Evolutionary conservation across 1,140 invertebrate species (phyloP).

Genomic region (Nasonia giraulti): DNA sequence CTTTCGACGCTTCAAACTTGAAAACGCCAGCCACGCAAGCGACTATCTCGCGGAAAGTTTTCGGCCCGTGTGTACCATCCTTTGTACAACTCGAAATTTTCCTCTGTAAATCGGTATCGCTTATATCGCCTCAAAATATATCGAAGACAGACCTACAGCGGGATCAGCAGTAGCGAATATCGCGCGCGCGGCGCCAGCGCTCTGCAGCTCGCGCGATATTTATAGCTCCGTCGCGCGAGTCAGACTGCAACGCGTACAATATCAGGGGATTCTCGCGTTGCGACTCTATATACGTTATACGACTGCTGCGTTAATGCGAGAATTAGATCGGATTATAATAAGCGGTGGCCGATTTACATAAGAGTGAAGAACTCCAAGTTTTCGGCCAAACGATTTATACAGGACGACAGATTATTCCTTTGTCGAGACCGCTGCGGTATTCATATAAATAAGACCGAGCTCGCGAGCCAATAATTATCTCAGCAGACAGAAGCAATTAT

Average conservation of each 20-base stretch:
- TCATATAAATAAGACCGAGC: not conserved
- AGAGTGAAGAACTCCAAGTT: no score
- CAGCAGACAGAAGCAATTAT: not conserved
- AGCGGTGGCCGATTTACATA: no score
- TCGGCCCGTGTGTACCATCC: not conserved
- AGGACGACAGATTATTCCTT: not conserved
- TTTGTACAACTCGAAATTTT: no score
- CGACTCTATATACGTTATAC: not conserved
- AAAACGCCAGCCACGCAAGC: constrained; percentile 1
- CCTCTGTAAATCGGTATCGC: no score
- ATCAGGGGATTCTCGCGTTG: constrained; percentile 16
- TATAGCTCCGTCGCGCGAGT: constrained; percentile 7
- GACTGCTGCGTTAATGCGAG: not conserved
- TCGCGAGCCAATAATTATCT: constrained; percentile 1
- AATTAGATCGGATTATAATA: no score
- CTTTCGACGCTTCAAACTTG: constrained; percentile 7
- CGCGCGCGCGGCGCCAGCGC: not conserved
- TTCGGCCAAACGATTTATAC: no score
- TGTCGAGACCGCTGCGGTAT: not conserved
- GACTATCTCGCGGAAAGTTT: constrained; percentile 28
- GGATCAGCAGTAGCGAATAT: not conserved
- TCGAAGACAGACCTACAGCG: not conserved
- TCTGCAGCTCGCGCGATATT: constrained; percentile 13
- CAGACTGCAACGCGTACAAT: not conserved
- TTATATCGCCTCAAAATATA: no score